These are phyloP conservation scores for Lucilia cuprina DNA, from an alignment of 1,140 invertebrate species.

Conservation along the genomic window DNA sequence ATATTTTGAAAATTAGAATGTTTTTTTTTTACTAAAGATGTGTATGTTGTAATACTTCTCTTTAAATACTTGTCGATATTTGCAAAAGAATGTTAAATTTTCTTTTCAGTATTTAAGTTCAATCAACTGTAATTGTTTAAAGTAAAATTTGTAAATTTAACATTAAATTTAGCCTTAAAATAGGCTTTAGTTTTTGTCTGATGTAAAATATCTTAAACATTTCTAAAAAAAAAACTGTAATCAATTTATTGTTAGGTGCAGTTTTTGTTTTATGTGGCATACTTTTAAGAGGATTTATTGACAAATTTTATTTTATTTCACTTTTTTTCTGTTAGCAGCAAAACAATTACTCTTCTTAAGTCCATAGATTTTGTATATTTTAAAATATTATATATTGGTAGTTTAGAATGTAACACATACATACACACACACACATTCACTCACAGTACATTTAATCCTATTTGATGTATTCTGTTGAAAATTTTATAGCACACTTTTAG, in stretches of 20 bases:
- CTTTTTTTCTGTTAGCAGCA: neutral
- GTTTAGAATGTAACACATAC: neutral
- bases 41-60: neutral
- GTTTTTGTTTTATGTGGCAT: neutral
- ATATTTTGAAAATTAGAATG: neutral
- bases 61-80: neutral
- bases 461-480: neutral
- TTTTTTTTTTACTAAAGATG: neutral
- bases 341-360: neutral
- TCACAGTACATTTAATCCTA: neutral
- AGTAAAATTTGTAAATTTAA: too few relatives aligned
- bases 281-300: conserved; percentile 1
- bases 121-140: too few relatives aligned
- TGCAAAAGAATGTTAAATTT: neutral
- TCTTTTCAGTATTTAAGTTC: too few relatives aligned
- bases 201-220: too few relatives aligned
- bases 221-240: too few relatives aligned
- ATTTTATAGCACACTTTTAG: neutral
- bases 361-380: neutral
- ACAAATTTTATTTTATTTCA: neutral
- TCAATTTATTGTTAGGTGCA: too few relatives aligned
- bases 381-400: neutral
- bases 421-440: neutral
- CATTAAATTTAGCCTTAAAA: too few relatives aligned
- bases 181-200: too few relatives aligned